These are phyloP conservation scores for Seriola dumerili DNA, from an alignment of 2,113 vertebrate species.

Conservation along the genomic window DNA sequence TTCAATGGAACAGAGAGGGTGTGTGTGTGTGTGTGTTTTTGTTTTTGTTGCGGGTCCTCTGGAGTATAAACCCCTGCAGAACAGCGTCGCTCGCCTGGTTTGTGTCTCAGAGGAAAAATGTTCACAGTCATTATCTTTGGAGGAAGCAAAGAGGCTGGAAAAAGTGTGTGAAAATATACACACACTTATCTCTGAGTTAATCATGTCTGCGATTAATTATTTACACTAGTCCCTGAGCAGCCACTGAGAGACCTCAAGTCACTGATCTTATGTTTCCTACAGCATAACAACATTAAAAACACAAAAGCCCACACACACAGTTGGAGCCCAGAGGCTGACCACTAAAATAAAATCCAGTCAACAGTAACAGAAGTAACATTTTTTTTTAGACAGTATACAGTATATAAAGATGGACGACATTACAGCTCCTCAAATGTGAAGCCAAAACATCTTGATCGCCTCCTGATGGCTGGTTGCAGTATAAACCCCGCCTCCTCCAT, in stretches of 20 bases:
- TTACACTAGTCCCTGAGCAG: not conserved
- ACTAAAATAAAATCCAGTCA: not conserved
- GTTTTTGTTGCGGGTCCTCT: constrained; percentile 12
- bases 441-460: no score
- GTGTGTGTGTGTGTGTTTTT: constrained; percentile 8
- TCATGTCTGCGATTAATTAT: not conserved
- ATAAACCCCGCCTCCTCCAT: no score
- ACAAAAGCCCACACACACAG: not conserved
- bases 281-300: not conserved
- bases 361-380: no score
- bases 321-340: not conserved
- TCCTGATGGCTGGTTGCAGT: no score
- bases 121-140: constrained; percentile 50
- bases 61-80: constrained; percentile 29
- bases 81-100: constrained; percentile 18
- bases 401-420: no score
- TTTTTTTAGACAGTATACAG: no score
- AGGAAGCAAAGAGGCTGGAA: constrained; percentile 8
- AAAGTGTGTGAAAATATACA: constrained; percentile 45
- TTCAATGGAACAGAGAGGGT: not conserved
- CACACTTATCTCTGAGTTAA: not conserved
- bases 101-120: constrained; percentile 41
- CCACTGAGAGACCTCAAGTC: not conserved
- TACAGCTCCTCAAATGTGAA: no score
- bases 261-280: not conserved